phyloP scores from a whole-genome alignment of 2,888 invertebrate species.

The Xanthia icteritia region DNA sequence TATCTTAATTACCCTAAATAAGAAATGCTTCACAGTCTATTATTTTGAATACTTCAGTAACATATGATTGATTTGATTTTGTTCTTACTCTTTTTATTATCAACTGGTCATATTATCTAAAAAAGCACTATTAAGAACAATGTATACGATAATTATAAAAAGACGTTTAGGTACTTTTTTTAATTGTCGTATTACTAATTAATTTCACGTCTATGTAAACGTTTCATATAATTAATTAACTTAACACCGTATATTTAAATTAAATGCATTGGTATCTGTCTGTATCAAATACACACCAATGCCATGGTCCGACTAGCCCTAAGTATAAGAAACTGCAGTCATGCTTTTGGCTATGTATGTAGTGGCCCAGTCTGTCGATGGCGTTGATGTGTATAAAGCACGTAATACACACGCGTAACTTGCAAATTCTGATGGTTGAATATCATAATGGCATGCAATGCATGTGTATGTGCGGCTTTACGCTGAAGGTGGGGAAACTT shows the following conservation, averaged over 20 bases:
- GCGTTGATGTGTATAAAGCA: neutral
- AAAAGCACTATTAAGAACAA: neutral
- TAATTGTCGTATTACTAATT: too few relatives aligned
- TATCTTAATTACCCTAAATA: neutral
- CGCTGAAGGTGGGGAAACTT: neutral
- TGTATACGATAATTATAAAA: neutral
- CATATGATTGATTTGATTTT: neutral
- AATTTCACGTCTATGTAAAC: neutral
- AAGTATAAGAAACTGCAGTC: neutral
- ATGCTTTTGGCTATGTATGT: neutral
- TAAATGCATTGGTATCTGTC: conserved; percentile 16
- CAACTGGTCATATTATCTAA: neutral
- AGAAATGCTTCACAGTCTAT: conserved; percentile 13
- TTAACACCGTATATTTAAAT: neutral
- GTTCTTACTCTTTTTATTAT: neutral
- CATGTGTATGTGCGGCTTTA: conserved; percentile 1
- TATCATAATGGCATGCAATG: neutral
- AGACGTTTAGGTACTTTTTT: too few relatives aligned
- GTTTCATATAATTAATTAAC: neutral
- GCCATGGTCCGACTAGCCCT: neutral
- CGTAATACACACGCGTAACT: conserved; percentile 6
- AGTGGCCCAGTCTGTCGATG: neutral
- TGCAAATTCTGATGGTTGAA: neutral
- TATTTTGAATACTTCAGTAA: neutral
- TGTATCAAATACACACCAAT: neutral